Base-by-base conservation (phyloP, 2,113 vertebrate species). In the Lipophrys pholis region DNA sequence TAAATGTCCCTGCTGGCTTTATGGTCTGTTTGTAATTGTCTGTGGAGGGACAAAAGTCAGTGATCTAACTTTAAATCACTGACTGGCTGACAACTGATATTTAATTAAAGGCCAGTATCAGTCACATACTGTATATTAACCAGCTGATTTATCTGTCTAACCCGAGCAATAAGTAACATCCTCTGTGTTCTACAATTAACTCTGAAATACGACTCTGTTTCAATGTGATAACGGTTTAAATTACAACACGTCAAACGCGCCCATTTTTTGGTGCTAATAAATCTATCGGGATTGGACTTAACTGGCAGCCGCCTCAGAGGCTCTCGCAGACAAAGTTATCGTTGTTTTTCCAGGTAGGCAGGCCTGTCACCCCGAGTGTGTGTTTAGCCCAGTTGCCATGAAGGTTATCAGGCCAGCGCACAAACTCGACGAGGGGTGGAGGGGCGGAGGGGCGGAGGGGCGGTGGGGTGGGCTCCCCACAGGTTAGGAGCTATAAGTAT, bases 371-470 rank as follows among this genome's bases (percentile, higher is more conserved):
- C 71, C 72, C 10, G 57, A 75, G 75, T 83, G 87, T 86, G 86
- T 83, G 82, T 88, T 81, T 78, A 83, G 78, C 82, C 81, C 80
- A 64, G 67, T 81, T 78, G 79, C 82, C 82, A 86, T 89, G 89
- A 92, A 92, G 91, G 91, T 92, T 92, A 91, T 92, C 90, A 84
- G 91, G 78, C 85, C 84, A 43, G 65, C 0, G 43, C 87, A 83
- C 84, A 71, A 76, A 76, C 81, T 71, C 65, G 69, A 71, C 81
- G 49, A 51, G 83, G 68, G 85, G 87, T 70, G 84, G 64, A 72
- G 65, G 72, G 49, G 72, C 4, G 84, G 64, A 72, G 65, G 72
- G 49, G 72, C 4, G 82, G 64, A 74, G 65, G 72, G 49, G 21
- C 35, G 75, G 65, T 5, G 49, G 62, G 36, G 76, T 49, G 11